Evolutionary conservation across 2,797 vertebrate species (phyloP), one percentile per base, ranked within the genome.

Genomic region (Peromyscus attwateri): DNA sequence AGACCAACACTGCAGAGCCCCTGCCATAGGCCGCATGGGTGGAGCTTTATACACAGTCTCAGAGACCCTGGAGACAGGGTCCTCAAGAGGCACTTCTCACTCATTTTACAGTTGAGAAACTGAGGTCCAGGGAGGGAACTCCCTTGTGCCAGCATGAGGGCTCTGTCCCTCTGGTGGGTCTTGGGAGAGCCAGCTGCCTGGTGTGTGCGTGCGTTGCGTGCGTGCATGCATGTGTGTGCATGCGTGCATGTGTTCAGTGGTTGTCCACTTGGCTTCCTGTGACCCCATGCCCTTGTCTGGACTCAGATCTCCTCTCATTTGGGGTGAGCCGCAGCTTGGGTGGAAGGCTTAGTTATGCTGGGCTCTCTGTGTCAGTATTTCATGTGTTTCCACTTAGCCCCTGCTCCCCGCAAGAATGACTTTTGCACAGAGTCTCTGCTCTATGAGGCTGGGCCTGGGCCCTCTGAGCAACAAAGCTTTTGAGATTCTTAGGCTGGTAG

Each of bases 71-170:
- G 34, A 10, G 57, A 46, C 46, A 43, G 27, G 19, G 5, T 43
- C 73, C 52, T 46, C 66, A 89, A 84, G 19, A 46, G n/a, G 75
- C 60, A 79, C 79, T 52, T 66, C n/a, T 17, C 25, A 34, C 27
- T 77, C 70, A 89, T 46, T 94, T 91, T 82, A 81, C 40, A 94
- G 46, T 37, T 70, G 60, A 88, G 46, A 80, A 93, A 81, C 34
- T 4, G n/a, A 89, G 34, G 66, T 49, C 84, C 57, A 60, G 25
- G 83, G 76, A 87, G 27, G 23, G 46, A 85, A 89, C 16, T 46
- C 37, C 29, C n/a, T 27, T 40, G 75, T 71, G 17, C 2, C 37
- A 40, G 71, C 40, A 21, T 49, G 31, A 62, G 79, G n/a, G 23
- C 31, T 81, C 52, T 34, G 37, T 43, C 17, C 17, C 7, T 31